Evolutionary conservation across 2,113 vertebrate genomes (phyloP), one percentile per base, ranked within the genome.

Genomic region (Cottus gobio): DNA sequence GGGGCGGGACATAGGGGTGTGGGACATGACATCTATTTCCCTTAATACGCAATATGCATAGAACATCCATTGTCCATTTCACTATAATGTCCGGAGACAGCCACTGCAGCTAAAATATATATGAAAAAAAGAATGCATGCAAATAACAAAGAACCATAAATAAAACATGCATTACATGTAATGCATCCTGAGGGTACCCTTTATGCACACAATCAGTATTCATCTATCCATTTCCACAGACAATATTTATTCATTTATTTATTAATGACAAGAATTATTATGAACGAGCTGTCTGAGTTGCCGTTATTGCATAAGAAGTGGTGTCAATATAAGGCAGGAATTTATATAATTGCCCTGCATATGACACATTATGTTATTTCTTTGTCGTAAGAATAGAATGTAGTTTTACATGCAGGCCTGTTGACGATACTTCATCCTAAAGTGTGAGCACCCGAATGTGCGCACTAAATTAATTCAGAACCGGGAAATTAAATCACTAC

Each of bases 1-100:
- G 69, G 36, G 36, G 68, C 11, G 8, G 34, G 56, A 64, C 13
- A 39, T 42, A 22, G 7, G 37, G 13, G n/a, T 50, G 50, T 79
- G 63, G 57, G 8, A n/a, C 52, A 63, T 12, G 48, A 82, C 24
- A 9, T 15, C 34, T 42, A 61, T 62, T 57, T 52, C 8, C 52
- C 46, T 48, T 48, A 57, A 16, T 46, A 10, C 20, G 37, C 24
- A 65, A 46, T 82, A 24, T 65, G 62, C 34, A 72, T 13, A 36
- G 4, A 73, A 30, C 46, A 62, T 34, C 8, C 9, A 24, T 42
- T 42, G 67, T 57, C 18, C 42, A 64, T 30, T 58, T 22, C 56
- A 62, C 44, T 26, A 30, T 54, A 4, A 56, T 39, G 12, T 62
- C 36, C 26, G 18, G n/a, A 36, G 28, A 63, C 26, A 73, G 30